These are phyloP conservation scores for Petrocephalus sullivani DNA, from an alignment of 2,797 vertebrate genomes.

Conservation along the genomic window DNA sequence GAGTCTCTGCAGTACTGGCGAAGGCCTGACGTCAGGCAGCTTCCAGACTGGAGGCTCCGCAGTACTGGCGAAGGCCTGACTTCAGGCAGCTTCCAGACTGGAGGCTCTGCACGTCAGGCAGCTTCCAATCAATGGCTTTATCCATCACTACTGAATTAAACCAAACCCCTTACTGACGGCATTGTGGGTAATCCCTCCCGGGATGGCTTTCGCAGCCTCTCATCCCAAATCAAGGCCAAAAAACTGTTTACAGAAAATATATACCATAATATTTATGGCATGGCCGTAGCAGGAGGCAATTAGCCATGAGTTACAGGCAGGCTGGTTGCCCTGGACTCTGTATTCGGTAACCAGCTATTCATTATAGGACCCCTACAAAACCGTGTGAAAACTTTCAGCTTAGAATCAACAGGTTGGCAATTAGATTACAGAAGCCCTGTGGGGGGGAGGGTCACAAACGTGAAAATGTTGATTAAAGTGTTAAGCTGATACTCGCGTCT, in stretches of 20 bases:
- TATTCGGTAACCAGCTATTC: not conserved
- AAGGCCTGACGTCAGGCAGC: too few species aligned
- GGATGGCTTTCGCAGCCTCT: not conserved
- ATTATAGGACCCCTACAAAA: not conserved
- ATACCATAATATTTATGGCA: not conserved
- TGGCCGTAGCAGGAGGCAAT: not conserved
- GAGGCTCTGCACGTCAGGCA: not conserved
- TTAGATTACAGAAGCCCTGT: conserved; percentile 3
- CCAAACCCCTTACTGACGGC: not conserved
- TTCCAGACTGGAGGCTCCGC: too few species aligned
- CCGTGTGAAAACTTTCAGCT: not conserved
- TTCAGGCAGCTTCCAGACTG: too few species aligned
- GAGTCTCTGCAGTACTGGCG: too few species aligned
- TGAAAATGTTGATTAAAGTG: not conserved
- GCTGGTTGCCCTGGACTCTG: not conserved
- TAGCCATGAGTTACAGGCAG: not conserved
- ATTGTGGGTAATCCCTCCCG: not conserved
- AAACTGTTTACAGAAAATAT: not conserved
- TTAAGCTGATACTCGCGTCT: not conserved
- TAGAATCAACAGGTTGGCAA: conserved; percentile 10
- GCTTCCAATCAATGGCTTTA: not conserved
- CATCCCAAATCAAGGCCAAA: not conserved
- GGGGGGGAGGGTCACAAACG: not conserved
- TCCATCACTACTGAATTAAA: not conserved
- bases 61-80: too few species aligned